A percentile compares a stretch with the other conserved stretches of the same genome.
phyloP scores from a whole-genome alignment of 2,888 invertebrate species.

The Pollenia angustigena region DNA sequence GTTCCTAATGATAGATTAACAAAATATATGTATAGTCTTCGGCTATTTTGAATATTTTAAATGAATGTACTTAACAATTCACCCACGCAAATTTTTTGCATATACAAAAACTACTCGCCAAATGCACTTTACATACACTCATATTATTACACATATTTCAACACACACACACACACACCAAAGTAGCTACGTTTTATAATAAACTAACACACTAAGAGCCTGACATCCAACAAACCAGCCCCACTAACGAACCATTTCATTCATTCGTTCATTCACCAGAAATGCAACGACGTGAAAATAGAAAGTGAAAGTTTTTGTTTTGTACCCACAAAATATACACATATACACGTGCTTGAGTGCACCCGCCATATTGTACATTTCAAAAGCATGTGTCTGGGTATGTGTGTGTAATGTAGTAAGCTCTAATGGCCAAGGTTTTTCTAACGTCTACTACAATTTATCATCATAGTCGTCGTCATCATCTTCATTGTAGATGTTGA shows the following conservation, averaged over 20 bases:
- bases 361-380: constrained; percentile 7
- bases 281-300: constrained; percentile 45
- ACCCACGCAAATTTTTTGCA: constrained; percentile 6
- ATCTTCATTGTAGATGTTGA: constrained; percentile 18
- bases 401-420: constrained; percentile 8
- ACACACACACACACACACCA: constrained; percentile 8
- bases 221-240: neutral
- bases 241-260: constrained; percentile 51
- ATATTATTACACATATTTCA: neutral
- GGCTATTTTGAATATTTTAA: too few relatives aligned
- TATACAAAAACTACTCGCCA: constrained; percentile 10
- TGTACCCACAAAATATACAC: constrained; percentile 40
- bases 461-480: constrained; percentile 20
- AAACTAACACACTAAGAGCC: constrained; percentile 3
- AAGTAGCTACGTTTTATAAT: constrained; percentile 26
- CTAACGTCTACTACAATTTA: constrained; percentile 61
- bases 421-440: constrained; percentile 65
- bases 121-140: constrained; percentile 43
- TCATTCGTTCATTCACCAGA: constrained; percentile 63
- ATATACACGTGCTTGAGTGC: constrained; percentile 27
- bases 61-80: constrained; percentile 12
- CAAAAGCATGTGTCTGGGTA: neutral
- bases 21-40: too few relatives aligned
- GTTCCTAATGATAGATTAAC: too few relatives aligned
- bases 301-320: constrained; percentile 61